Base-by-base conservation (phyloP, 2,113 vertebrate species). In the Dendrocopos noguchii region DNA sequence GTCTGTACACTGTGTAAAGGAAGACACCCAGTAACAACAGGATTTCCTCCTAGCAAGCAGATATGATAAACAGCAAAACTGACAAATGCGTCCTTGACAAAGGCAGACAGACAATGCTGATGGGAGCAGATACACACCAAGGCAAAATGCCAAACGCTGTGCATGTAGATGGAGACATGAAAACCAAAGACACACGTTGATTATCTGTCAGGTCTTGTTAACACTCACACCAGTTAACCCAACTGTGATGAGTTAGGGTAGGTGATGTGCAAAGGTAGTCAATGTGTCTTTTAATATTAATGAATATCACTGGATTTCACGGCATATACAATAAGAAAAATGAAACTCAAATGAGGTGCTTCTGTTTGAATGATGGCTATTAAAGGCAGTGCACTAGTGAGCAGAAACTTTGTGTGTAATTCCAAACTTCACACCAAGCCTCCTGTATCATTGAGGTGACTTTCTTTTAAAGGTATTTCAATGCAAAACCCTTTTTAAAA, bases 71-170 rank as follows among this genome's bases (percentile, higher is more conserved):
- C 46, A 67, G 57, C 57, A 90, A 68, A 94, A 75, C 27, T 79
- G 82, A 95, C 66, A 90, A 90, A 94, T 20, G 59, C 0, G 1
- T 75, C 70, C 80, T 68, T 93, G 80, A 84, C 57, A 86, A 87
- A 87, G 87, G 25, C 77, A 91, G 88, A 75, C 66, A 94, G 68
- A 87, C 76, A 90, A 46, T 31, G 85, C 73, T 86, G 73, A 95
- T 75, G 22, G 21, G 57, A 93, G 76, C 70, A 91, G 50, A 91
- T 68, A 78, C 15, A 85, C 67, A 78, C 29, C 73, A 78, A 63
- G 91, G 91, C 89, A 94, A 80, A 73, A 57, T 7, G 85, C 82
- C 88, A 93, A 94, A 87, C 44, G 42, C 8, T 24, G 10, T 46
- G 80, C 34, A 36, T 8, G 33, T 59, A 86, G 57, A 78, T 52